These are phyloP conservation scores for Drosophila suzukii DNA, from an alignment of 1,140 invertebrate genomes.

Conservation along the genomic window DNA sequence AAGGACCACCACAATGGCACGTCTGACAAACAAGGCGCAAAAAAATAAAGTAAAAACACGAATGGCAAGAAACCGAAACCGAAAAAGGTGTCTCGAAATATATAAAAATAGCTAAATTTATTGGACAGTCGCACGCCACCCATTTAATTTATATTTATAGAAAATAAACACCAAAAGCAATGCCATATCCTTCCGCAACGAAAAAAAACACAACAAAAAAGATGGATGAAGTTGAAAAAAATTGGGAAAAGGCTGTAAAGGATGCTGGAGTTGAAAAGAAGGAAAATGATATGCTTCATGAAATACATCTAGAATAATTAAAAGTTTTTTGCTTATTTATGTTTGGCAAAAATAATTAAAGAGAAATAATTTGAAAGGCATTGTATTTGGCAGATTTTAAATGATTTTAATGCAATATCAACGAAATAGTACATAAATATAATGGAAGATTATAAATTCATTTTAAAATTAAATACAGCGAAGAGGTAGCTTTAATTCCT, in stretches of 20 bases:
- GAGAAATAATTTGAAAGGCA: neutral
- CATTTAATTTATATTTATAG: constrained; percentile 83
- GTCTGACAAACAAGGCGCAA: constrained; percentile 15
- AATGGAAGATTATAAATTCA: no score
- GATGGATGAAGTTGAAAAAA: constrained; percentile 7
- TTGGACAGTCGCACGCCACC: constrained; percentile 81
- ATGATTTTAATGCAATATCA: neutral
- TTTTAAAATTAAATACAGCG: no score
- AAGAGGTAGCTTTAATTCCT: no score
- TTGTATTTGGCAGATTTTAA: neutral
- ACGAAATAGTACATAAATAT: no score
- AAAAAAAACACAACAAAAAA: constrained; percentile 7
- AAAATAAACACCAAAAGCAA: constrained; percentile 69
- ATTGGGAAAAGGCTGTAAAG: neutral
- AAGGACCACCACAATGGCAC: constrained; percentile 55
- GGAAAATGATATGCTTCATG: neutral
- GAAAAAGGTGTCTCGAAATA: constrained; percentile 71
- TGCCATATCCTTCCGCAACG: neutral
- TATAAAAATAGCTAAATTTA: constrained; percentile 80
- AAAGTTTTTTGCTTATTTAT: neutral
- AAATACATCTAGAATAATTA: neutral
- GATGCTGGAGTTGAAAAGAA: neutral
- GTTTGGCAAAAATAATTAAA: neutral
- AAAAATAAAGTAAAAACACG: constrained; percentile 28
- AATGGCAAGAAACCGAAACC: constrained; percentile 12